A percentile compares a stretch with the other conserved stretches of the same genome.
Evolutionary conservation across 2,113 vertebrate species (phyloP).

Genomic region (Serilophus lunatus): DNA sequence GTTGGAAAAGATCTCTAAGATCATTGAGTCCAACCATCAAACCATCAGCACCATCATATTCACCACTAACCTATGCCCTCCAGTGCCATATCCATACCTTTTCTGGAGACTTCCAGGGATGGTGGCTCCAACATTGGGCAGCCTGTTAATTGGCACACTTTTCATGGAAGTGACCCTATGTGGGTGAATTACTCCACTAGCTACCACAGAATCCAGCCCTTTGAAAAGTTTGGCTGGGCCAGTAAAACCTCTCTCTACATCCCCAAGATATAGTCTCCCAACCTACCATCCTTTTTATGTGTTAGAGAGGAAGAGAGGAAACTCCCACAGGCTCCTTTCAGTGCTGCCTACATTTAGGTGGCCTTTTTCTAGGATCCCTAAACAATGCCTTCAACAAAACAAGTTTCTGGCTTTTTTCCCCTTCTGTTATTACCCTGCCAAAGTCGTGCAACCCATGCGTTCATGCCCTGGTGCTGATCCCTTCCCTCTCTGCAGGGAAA

Average conservation of each 20-base stretch:
- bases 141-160: not conserved
- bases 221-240: fast-evolving
- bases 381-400: not conserved
- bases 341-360: not conserved
- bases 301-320: not conserved
- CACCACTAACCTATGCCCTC: not conserved
- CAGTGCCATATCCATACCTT: not conserved
- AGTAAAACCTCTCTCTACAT: not conserved
- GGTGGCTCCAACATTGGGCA: not conserved
- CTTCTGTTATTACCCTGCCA: not conserved
- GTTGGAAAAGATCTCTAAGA: not conserved
- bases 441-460: not conserved
- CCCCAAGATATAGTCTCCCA: not conserved
- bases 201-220: not conserved
- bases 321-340: not conserved
- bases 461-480: not conserved
- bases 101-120: not conserved
- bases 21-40: fast-evolving
- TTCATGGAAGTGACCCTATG: not conserved
- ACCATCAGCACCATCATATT: not conserved
- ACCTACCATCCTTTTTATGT: not conserved
- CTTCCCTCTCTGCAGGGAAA: not conserved
- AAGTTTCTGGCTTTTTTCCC: not conserved
- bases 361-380: not conserved
- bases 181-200: not conserved